Evolutionary conservation across 2,113 vertebrate species (phyloP).

Genomic region (Fregetta grallaria): DNA sequence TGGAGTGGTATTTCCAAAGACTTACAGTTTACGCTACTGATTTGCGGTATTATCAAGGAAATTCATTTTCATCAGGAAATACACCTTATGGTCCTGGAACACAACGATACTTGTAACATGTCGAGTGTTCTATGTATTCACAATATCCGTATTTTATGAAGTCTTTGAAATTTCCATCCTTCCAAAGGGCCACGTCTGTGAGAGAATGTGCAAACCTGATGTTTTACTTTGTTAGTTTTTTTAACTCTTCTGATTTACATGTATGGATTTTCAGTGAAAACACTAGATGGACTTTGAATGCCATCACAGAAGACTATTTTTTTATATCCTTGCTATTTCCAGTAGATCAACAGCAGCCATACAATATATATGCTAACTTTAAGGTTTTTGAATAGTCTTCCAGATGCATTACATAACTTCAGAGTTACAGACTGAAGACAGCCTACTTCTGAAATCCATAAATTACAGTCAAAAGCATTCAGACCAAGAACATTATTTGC

Average conservation of each 20-base stretch:
- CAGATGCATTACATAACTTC: neutral
- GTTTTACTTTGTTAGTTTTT: neutral
- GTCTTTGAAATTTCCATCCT: neutral
- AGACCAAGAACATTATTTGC: neutral
- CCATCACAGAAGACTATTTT: neutral
- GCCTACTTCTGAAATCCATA: neutral
- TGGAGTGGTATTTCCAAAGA: neutral
- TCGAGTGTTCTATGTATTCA: neutral
- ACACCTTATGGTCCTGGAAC: rapidly evolving
- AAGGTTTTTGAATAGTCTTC: neutral
- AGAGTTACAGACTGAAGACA: neutral
- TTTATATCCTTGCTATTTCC: neutral
- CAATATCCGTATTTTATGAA: neutral
- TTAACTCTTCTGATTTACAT: neutral
- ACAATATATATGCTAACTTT: neutral
- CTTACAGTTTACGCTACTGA: neutral
- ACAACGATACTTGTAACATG: neutral
- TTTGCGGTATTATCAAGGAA: neutral
- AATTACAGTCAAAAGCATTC: neutral
- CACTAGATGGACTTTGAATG: neutral
- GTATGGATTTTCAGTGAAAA: neutral
- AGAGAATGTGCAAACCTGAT: neutral
- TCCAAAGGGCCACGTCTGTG: neutral
- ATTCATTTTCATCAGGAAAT: neutral
- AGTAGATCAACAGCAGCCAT: neutral